A percentile compares a stretch with the other conserved stretches of the same genome.
These are phyloP conservation scores for Sinocyclocheilus maitianheensis DNA, from an alignment of 2,113 vertebrate genomes.

Conservation along the genomic window DNA sequence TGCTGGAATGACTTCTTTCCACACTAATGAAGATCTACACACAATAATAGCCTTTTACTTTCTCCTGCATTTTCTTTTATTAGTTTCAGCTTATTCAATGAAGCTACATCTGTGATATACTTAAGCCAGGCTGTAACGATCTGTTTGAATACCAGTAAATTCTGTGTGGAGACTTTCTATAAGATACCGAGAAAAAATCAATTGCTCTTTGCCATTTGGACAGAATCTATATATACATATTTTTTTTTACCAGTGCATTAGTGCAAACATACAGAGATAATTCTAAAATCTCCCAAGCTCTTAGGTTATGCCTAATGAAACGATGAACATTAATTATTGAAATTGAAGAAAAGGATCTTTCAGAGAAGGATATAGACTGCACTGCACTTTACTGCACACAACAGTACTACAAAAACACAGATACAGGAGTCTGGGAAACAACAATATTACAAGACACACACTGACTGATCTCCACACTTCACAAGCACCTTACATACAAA, in stretches of 20 bases:
- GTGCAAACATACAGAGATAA: not conserved
- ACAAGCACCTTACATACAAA: slow-evolving; percentile 67
- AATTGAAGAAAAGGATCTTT: not conserved
- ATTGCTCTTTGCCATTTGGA: slow-evolving; percentile 13
- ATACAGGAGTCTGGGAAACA: slow-evolving; percentile 42
- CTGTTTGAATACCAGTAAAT: slow-evolving; percentile 16
- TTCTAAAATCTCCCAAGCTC: not conserved
- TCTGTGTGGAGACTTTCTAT: slow-evolving; percentile 8
- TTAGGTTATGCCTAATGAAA: slow-evolving; percentile 51
- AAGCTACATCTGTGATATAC: slow-evolving; percentile 26
- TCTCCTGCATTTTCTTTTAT: slow-evolving; percentile 44
- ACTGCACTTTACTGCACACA: slow-evolving; percentile 58
- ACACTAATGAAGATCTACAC: slow-evolving; percentile 59
- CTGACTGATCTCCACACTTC: slow-evolving; percentile 51
- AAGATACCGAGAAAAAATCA: slow-evolving; percentile 30
- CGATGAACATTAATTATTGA: slow-evolving; percentile 66
- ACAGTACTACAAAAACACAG: slow-evolving; percentile 60
- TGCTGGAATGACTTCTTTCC: slow-evolving; percentile 66
- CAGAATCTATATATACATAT: not conserved
- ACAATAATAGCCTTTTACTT: slow-evolving; percentile 48
- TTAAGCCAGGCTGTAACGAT: not conserved
- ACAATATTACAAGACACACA: slow-evolving; percentile 53
- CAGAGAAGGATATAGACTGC: slow-evolving; percentile 46
- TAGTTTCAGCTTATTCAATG: slow-evolving; percentile 35
- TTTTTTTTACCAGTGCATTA: slow-evolving; percentile 9